Conservation (phyloP, 2,113 vertebrate species). For the Tragelaphus strepsiceros region DNA sequence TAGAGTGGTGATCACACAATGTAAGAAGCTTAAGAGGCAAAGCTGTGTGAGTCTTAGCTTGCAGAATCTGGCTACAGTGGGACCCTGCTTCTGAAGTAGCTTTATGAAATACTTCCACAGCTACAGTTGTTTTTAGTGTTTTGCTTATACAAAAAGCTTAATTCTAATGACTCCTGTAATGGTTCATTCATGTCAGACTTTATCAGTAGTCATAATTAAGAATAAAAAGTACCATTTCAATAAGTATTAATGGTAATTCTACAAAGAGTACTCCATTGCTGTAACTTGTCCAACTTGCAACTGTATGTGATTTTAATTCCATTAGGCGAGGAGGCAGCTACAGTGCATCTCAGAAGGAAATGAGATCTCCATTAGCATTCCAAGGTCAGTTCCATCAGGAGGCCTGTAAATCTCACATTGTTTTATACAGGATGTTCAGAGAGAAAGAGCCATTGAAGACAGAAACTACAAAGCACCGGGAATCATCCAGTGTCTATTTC, state of each 20-base stretch:
- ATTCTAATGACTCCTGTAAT: not conserved
- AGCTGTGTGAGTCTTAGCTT: constrained; percentile 17
- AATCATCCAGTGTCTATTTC: not conserved
- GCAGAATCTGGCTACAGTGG: not conserved
- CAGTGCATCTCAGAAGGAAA: not conserved
- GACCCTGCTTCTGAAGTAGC: not conserved
- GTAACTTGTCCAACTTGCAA: not conserved
- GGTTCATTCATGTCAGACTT: constrained; percentile 2
- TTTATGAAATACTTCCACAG: constrained; percentile 15
- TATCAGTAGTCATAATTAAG: constrained; percentile 52
- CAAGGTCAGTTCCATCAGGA: not conserved
- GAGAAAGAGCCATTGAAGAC: not conserved
- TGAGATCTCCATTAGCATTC: not conserved
- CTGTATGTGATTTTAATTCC: not conserved
- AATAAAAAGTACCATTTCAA: constrained; percentile 60
- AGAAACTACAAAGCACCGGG: not conserved
- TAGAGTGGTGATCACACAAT: constrained; percentile 1
- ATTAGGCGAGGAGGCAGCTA: not conserved
- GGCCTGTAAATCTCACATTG: not conserved
- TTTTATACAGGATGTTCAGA: constrained; percentile 1
- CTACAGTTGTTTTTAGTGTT: constrained; percentile 39
- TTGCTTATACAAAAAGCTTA: constrained; percentile 41
- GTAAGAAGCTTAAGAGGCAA: not conserved
- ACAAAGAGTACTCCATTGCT: constrained; percentile 29
- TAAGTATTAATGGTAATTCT: constrained; percentile 47